A percentile compares a stretch with the other conserved stretches of the same genome.
phyloP scores from a whole-genome alignment of 37 sponge, comb jelly and placozoan genomes.

The Halichondria panicea region DNA sequence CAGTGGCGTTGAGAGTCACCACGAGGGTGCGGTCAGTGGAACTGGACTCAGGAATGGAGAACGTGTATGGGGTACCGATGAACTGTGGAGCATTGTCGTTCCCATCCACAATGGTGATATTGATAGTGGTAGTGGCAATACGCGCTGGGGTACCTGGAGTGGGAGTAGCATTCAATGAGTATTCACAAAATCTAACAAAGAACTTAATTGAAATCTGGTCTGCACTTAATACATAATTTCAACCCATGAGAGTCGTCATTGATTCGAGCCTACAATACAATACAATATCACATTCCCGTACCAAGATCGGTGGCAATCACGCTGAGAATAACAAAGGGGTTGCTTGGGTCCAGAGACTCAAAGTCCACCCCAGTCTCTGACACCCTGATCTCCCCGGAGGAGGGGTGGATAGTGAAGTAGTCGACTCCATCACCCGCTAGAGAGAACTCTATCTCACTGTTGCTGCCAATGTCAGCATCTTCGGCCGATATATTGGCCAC shows the following conservation, averaged over 20 bases:
- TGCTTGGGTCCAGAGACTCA: slow-evolving; percentile 7
- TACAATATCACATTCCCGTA: too few relatives aligned
- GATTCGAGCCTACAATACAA: too few relatives aligned
- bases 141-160: slow-evolving; percentile 15
- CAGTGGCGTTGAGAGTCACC: slow-evolving; percentile 11
- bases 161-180: neutral
- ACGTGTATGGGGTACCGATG: slow-evolving; percentile 8
- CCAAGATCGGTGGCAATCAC: too few relatives aligned
- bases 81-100: slow-evolving; percentile 59
- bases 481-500: too few relatives aligned
- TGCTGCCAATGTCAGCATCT: slow-evolving; percentile 34
- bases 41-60: slow-evolving; percentile 3
- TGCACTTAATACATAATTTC: too few relatives aligned
- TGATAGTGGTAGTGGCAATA: slow-evolving; percentile 10
- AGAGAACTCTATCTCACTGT: slow-evolving; percentile 18
- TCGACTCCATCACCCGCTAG: slow-evolving; percentile 11
- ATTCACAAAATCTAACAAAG: neutral
- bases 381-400: slow-evolving; percentile 38
- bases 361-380: slow-evolving; percentile 27
- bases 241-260: too few relatives aligned
- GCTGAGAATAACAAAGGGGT: too few relatives aligned
- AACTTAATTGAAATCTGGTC: too few relatives aligned
- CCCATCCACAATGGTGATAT: slow-evolving; percentile 32
- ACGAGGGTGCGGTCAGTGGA: neutral
- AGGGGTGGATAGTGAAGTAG: slow-evolving; percentile 20